A percentile compares a stretch with the other conserved stretches of the same genome.
Conservation (phyloP, 2,888 invertebrate species). For the Lepidocyrtinus sp. region DNA sequence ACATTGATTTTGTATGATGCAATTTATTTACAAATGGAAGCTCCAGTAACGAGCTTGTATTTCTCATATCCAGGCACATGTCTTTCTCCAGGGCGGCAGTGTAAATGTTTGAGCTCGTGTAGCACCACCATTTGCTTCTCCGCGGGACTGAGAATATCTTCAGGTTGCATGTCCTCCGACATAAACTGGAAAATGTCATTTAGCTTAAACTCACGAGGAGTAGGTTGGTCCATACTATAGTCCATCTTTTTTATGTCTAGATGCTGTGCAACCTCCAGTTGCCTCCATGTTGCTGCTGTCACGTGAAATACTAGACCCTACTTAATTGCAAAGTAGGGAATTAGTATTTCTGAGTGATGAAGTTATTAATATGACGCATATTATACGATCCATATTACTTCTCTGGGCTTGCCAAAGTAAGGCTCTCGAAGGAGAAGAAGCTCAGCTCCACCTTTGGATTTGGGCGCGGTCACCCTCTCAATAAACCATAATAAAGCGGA, state of each 20-base stretch:
- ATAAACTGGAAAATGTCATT: conserved; percentile 38
- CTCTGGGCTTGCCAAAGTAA: conserved; percentile 20
- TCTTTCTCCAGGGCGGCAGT: conserved; percentile 37
- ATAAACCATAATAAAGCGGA: conserved; percentile 45
- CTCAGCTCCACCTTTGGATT: conserved; percentile 48
- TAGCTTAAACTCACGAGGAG: conserved; percentile 32
- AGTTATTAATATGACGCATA: background rate
- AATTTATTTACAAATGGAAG: conserved; percentile 39
- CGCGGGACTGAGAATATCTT: conserved; percentile 38
- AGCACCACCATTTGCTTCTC: conserved; percentile 56
- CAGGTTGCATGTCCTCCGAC: conserved; percentile 23
- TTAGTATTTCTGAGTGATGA: background rate
- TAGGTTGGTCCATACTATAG: conserved; percentile 6
- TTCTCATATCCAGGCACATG: conserved; percentile 46
- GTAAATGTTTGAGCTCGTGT: conserved; percentile 34
- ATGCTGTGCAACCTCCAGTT: conserved; percentile 48
- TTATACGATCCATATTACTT: conserved; percentile 9
- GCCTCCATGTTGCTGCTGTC: conserved; percentile 36
- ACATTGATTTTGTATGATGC: background rate
- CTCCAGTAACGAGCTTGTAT: conserved; percentile 23
- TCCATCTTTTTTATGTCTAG: conserved; percentile 52
- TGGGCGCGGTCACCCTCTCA: conserved; percentile 29
- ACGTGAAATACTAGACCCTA: conserved; percentile 47
- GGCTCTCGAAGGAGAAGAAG: conserved; percentile 46
- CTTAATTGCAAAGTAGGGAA: too few species aligned